Percentiles rank a stretch among this genome's conserved stretches.
These are phyloP conservation scores for Dorcus parallelipipedus DNA, from an alignment of 2,888 invertebrate genomes.

Conservation along the genomic window DNA sequence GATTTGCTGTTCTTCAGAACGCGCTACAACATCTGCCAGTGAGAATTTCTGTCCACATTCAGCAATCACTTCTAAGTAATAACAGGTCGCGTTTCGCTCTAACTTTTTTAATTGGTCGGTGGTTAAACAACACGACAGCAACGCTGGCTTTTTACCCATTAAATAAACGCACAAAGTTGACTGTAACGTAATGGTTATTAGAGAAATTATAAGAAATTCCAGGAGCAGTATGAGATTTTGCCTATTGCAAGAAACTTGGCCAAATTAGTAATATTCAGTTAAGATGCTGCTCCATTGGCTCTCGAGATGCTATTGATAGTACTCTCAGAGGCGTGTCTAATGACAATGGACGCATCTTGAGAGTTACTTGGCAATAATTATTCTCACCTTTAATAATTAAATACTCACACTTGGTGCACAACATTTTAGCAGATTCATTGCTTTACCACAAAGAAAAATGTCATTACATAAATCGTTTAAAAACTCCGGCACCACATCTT, in stretches of 20 bases:
- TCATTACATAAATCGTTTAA: constrained; percentile 59
- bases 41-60: constrained; percentile 40
- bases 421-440: constrained; percentile 65
- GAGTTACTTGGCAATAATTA: no score
- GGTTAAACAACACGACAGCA: constrained; percentile 43
- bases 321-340: no score
- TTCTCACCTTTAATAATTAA: not conserved
- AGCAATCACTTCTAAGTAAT: constrained; percentile 40
- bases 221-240: no score
- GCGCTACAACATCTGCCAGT: constrained; percentile 31
- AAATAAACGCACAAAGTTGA: constrained; percentile 40
- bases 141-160: constrained; percentile 38
- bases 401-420: constrained; percentile 65
- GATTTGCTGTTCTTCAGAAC: constrained; percentile 31
- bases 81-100: constrained; percentile 37
- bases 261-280: no score
- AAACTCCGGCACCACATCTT: constrained; percentile 64
- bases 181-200: constrained; percentile 30
- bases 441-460: constrained; percentile 73
- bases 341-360: no score
- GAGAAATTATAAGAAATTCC: constrained; percentile 1
- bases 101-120: constrained; percentile 36
- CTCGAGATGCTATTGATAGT: no score
- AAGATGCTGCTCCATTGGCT: no score
- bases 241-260: no score